Conservation (phyloP, 2,888 invertebrate genomes). For the Erpobdella octoculata region DNA sequence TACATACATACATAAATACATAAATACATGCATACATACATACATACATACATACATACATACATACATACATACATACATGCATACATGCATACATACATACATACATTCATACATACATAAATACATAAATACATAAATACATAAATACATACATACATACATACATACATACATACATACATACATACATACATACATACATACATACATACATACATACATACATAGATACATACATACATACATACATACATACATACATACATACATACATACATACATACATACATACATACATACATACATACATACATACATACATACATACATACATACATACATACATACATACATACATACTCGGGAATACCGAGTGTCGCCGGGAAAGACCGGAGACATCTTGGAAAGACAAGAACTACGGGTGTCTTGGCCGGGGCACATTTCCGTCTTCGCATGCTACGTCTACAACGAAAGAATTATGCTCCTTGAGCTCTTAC, state of each 20-base stretch:
- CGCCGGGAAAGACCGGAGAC: no score
- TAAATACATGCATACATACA: no score
- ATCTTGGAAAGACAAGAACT: no score
- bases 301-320: slow-evolving; percentile 1
- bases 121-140: no score
- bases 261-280: slow-evolving; percentile 1
- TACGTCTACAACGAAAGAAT: no score
- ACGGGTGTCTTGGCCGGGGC: no score
- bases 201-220: slow-evolving; percentile 1
- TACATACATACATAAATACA: no score
- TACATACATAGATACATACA: neutral
- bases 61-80: slow-evolving; percentile 1
- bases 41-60: neutral
- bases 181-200: slow-evolving; percentile 1
- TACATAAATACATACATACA: no score
- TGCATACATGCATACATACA: slow-evolving; percentile 1
- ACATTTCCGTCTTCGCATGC: no score
- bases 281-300: slow-evolving; percentile 1
- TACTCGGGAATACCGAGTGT: no score
- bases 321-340: slow-evolving; percentile 19
- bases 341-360: slow-evolving; percentile 32
- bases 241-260: neutral
- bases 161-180: slow-evolving; percentile 1
- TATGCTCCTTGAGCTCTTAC: no score
- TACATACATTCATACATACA: neutral